phyloP scores from a whole-genome alignment of 2,888 invertebrate species.

The Eudasyphora cyanicolor region DNA sequence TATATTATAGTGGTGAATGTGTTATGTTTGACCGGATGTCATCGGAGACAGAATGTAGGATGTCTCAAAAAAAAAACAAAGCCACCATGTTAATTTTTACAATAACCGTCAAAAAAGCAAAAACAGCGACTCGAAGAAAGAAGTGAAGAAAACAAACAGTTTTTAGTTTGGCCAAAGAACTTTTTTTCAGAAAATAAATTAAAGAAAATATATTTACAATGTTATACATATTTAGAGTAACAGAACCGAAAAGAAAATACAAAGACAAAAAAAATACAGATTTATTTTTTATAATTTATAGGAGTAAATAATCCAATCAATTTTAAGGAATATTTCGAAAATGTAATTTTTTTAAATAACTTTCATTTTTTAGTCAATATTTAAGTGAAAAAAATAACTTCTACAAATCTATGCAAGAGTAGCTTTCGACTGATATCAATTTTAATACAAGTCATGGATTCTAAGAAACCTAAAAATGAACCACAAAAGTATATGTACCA shows the following conservation, averaged over 20 bases:
- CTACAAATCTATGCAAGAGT: too few relatives aligned
- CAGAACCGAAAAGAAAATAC: too few relatives aligned
- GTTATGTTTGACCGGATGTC: too few relatives aligned
- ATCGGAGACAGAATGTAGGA: too few relatives aligned
- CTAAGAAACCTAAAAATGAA: too few relatives aligned
- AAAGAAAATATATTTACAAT: background rate
- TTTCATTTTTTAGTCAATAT: too few relatives aligned
- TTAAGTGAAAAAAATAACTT: too few relatives aligned
- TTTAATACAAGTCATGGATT: too few relatives aligned
- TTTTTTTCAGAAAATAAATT: background rate
- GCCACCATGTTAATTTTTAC: background rate
- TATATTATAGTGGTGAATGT: slow-evolving; percentile 21
- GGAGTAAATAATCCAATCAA: background rate
- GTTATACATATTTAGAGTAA: too few relatives aligned
- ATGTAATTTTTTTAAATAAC: background rate
- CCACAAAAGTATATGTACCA: too few relatives aligned
- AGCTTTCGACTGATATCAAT: too few relatives aligned
- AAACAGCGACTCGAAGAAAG: background rate
- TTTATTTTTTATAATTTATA: background rate
- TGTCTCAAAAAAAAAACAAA: too few relatives aligned
- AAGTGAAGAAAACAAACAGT: background rate
- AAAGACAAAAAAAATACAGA: background rate
- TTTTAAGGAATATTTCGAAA: background rate
- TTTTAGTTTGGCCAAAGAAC: background rate
- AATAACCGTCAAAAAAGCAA: background rate